These are phyloP conservation scores for Drosophila mulleri DNA, from an alignment of 2,888 invertebrate genomes.

Conservation along the genomic window DNA sequence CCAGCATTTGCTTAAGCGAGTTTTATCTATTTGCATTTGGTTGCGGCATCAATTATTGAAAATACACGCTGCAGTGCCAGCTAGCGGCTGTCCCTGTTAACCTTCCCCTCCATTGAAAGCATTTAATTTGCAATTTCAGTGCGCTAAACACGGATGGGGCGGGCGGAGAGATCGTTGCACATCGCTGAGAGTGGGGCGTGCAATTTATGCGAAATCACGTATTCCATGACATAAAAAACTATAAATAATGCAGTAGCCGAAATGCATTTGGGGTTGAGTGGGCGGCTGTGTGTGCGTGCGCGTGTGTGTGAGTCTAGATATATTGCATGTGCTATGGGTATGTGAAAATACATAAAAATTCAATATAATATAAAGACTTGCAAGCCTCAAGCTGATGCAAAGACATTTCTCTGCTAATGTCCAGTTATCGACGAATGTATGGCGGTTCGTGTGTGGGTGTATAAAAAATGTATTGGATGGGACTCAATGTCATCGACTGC, in stretches of 20 bases:
- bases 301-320: slow-evolving; percentile 19
- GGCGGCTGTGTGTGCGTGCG: slow-evolving; percentile 11
- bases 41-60: slow-evolving; percentile 60
- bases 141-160: neutral
- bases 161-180: neutral
- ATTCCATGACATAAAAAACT: slow-evolving; percentile 60
- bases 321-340: slow-evolving; percentile 19
- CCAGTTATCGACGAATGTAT: slow-evolving; percentile 2
- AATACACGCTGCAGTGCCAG: slow-evolving; percentile 10
- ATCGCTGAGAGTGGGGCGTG: slow-evolving; percentile 14
- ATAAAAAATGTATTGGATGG: slow-evolving; percentile 30
- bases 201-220: slow-evolving; percentile 73
- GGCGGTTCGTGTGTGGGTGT: neutral
- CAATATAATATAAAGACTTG: slow-evolving; percentile 25
- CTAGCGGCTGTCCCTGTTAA: neutral
- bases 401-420: slow-evolving; percentile 18
- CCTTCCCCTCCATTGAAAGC: neutral
- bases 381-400: slow-evolving; percentile 7
- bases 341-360: slow-evolving; percentile 26
- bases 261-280: slow-evolving; percentile 52
- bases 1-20: slow-evolving; percentile 41
- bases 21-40: slow-evolving; percentile 35
- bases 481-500: slow-evolving; percentile 61
- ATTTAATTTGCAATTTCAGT: slow-evolving; percentile 34
- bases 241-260: slow-evolving; percentile 67